These are phyloP conservation scores for Unio pictorum DNA, from an alignment of 2,888 invertebrate species.

Conservation along the genomic window DNA sequence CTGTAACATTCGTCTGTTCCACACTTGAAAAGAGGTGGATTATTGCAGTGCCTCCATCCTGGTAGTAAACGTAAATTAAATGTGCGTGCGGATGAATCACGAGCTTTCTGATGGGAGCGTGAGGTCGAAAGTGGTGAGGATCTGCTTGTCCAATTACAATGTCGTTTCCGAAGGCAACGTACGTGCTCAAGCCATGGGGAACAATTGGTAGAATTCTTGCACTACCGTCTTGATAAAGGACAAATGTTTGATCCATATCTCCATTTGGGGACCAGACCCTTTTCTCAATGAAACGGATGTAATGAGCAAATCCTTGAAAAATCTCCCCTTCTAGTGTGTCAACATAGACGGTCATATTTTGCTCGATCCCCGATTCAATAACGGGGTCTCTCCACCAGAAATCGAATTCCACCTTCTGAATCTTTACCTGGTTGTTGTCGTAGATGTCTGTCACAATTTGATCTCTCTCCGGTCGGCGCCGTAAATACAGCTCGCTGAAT, in stretches of 20 bases:
- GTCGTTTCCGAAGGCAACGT: constrained; percentile 37
- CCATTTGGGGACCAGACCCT: constrained; percentile 24
- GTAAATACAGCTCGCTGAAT: constrained; percentile 11
- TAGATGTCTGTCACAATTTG: constrained; percentile 12
- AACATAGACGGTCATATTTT: constrained; percentile 22
- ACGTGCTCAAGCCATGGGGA: constrained; percentile 25
- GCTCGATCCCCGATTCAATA: constrained; percentile 15
- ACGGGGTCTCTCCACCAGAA: constrained; percentile 25
- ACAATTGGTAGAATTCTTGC: constrained; percentile 27
- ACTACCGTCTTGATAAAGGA: constrained; percentile 33
- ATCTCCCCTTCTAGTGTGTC: constrained; percentile 17
- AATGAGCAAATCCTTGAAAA: constrained; percentile 18
- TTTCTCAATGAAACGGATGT: constrained; percentile 20
- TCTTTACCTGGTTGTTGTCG: constrained; percentile 12
- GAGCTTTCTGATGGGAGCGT: constrained; percentile 26
- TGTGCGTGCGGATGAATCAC: constrained; percentile 25
- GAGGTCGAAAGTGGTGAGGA: constrained; percentile 16
- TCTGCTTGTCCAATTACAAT: constrained; percentile 36
- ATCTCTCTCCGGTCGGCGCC: constrained; percentile 10
- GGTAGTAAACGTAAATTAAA: constrained; percentile 19
- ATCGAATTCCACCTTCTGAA: constrained; percentile 19
- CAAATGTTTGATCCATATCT: constrained; percentile 28
- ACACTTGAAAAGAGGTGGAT: constrained; percentile 20
- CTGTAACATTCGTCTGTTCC: constrained; percentile 20
- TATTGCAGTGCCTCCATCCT: constrained; percentile 24